phyloP scores from a whole-genome alignment of 2,888 invertebrate species.

The Rhynchonema sp. region DNA sequence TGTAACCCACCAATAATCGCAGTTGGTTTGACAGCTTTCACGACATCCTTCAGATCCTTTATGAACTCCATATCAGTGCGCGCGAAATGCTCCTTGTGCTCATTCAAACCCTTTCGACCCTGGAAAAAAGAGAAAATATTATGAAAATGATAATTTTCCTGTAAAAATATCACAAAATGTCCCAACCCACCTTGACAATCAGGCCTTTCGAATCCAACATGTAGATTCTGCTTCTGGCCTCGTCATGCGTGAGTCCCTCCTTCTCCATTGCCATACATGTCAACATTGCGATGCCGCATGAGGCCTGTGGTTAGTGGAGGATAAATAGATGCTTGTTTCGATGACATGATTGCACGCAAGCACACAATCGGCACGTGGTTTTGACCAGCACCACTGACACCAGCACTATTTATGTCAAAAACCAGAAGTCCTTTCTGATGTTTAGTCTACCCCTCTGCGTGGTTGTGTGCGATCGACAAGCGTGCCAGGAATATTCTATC shows the following conservation, averaged over 20 bases:
- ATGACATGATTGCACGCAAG: no score
- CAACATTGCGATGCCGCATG: conserved; percentile 75
- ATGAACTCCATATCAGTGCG: conserved; percentile 42
- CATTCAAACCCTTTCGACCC: conserved; percentile 7
- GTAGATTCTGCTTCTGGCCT: conserved; percentile 66
- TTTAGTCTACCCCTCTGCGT: no score
- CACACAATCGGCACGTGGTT: no score
- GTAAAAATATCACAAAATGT: no score
- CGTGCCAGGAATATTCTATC: no score
- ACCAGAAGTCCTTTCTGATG: no score
- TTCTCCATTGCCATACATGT: conserved; percentile 75
- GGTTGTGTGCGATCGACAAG: no score
- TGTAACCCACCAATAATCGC: conserved; percentile 61
- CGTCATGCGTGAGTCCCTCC: conserved; percentile 52
- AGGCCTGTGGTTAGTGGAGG: conserved; percentile 44
- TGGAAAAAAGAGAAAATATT: conserved; percentile 3
- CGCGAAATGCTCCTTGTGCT: conserved; percentile 52
- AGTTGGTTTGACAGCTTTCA: conserved; percentile 58
- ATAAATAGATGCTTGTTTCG: conserved; percentile 11
- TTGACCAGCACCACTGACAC: no score
- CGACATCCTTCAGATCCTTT: conserved; percentile 56
- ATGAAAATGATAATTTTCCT: no score
- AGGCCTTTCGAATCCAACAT: conserved; percentile 72
- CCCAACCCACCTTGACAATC: not conserved
- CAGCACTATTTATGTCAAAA: no score